phyloP scores from a whole-genome alignment of 2,888 invertebrate genomes.

The Trachelus troglodyta region DNA sequence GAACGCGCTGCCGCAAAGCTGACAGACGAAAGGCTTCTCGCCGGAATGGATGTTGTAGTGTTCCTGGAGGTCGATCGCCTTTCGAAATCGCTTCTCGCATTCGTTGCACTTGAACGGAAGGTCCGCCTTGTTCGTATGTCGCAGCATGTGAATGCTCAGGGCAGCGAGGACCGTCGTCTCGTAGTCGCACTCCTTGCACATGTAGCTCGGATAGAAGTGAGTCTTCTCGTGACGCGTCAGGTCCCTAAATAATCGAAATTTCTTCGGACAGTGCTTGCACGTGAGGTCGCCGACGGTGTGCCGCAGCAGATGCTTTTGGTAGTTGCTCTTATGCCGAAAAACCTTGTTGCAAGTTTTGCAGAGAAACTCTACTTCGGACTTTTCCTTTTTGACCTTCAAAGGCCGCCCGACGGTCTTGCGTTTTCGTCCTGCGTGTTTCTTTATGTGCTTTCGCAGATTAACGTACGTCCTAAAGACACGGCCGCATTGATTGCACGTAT shows the following conservation, averaged over 20 bases:
- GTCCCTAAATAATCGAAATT: constrained; percentile 59
- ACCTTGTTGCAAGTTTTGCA: constrained; percentile 59
- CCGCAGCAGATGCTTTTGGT: constrained; percentile 55
- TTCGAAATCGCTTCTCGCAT: constrained; percentile 59
- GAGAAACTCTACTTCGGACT: constrained; percentile 44
- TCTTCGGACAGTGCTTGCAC: constrained; percentile 61
- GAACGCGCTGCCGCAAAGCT: constrained; percentile 53
- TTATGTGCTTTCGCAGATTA: constrained; percentile 56
- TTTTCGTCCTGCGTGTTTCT: constrained; percentile 49
- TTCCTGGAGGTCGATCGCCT: constrained; percentile 59
- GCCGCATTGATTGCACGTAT: constrained; percentile 55
- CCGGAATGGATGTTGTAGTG: constrained; percentile 64
- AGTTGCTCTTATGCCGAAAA: constrained; percentile 60
- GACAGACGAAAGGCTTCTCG: constrained; percentile 60
- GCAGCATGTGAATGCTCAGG: constrained; percentile 56
- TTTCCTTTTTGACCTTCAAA: constrained; percentile 45
- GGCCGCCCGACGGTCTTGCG: constrained; percentile 18
- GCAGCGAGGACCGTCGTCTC: constrained; percentile 60
- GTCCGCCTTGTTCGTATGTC: constrained; percentile 57
- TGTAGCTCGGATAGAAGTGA: constrained; percentile 59
- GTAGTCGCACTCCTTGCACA: constrained; percentile 63
- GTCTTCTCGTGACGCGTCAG: constrained; percentile 62
- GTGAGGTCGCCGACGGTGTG: constrained; percentile 58
- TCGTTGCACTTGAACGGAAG: constrained; percentile 60
- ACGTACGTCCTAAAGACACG: constrained; percentile 50